A percentile compares a stretch with the other conserved stretches of the same genome.
phyloP scores from a whole-genome alignment of 2,888 invertebrate species.

The Patella pellucida region DNA sequence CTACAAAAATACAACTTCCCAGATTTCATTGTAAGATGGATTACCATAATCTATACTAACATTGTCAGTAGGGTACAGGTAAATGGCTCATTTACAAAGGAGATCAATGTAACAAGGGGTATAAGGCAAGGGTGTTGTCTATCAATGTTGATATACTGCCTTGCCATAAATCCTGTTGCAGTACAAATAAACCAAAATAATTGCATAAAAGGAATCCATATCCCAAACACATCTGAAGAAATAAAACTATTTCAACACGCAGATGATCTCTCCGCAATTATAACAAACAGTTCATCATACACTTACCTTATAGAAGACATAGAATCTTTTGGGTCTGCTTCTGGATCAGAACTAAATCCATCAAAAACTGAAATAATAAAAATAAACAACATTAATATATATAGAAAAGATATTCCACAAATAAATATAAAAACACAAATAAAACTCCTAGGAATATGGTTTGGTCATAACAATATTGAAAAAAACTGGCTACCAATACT shows the following conservation, averaged over 20 bases:
- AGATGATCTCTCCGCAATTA: not conserved
- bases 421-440: not conserved
- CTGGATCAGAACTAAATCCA: not conserved
- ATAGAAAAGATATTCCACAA: not conserved
- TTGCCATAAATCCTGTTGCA: not conserved
- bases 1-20: not conserved
- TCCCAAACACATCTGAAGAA: not conserved
- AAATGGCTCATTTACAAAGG: not conserved
- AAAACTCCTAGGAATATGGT: not conserved
- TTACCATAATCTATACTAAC: not conserved
- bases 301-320: not conserved
- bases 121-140: not conserved
- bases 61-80: not conserved
- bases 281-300: not conserved
- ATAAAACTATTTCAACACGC: not conserved
- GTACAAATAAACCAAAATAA: not conserved
- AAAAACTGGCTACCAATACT: not conserved
- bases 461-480: not conserved
- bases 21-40: not conserved
- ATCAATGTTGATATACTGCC: not conserved
- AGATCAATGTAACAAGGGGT: not conserved
- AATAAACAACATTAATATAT: not conserved
- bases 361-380: not conserved
- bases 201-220: not conserved
- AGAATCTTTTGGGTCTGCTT: not conserved